Base-by-base conservation (phyloP, 53 echinoderm and acorn worm genomes). In the Astropecten irregularis region DNA sequence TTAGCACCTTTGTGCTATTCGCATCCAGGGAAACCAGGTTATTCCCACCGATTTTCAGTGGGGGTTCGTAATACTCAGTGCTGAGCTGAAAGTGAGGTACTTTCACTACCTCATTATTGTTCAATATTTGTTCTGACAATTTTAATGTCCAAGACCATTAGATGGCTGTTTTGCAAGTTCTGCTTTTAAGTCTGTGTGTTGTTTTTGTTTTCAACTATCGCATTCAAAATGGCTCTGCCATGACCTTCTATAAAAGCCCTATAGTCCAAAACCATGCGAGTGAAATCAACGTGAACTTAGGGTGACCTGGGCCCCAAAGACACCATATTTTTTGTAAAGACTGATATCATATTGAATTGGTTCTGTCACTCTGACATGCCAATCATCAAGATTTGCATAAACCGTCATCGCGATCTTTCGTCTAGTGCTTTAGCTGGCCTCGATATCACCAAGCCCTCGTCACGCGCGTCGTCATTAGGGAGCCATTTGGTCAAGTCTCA, bases 251-350 rank as follows among this genome's bases (percentile, higher is more conserved):
- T n/a, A n/a, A n/a, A n/a, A n/a, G n/a, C n/a, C n/a, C n/a, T n/a
- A n/a, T n/a, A n/a, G n/a, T n/a, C n/a, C n/a, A n/a, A n/a, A n/a
- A n/a, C n/a, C n/a, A n/a, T n/a, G n/a, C n/a, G n/a, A n/a, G n/a
- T n/a, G n/a, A n/a, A n/a, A n/a, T n/a, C n/a, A n/a, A n/a, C n/a
- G 13, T 76, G 76, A 76, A 76, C 76, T 76, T 39, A 7, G 15
- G 40, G 11, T 20, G 76, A 76, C 76, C 76, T 58, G 4, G 28
- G 20, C 28, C 2, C 23, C 30, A 37, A 15, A n/a, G 31, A 20
- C 18, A 14, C 16, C 33, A 57, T 76, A 76, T 73, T 54, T 73
- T n/a, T 27, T 57, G 10, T 20, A 3, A 22, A 57, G 40, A 76
- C 36, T 13, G 42, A 76, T 58, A 76, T 76, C 21, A 15, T 38